Conservation (phyloP, 1,140 invertebrate species). For the Panagrolaimus sp. region DNA sequence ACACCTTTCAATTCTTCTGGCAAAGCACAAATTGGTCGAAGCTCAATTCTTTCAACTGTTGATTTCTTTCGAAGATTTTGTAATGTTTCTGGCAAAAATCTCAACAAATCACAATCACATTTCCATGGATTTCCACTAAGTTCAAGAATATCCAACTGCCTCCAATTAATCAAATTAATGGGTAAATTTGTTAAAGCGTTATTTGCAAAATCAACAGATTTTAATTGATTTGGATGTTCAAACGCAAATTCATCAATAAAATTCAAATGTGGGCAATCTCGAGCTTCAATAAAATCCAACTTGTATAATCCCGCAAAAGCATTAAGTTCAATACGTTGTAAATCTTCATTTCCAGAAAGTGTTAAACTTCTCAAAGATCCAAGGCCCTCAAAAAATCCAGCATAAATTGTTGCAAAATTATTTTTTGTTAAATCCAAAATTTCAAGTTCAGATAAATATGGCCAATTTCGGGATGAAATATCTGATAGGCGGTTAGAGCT, state of each 20-base stretch:
- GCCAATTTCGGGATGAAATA: conserved; percentile 8
- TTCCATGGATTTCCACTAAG: conserved; percentile 11
- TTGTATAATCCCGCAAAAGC: conserved; percentile 7
- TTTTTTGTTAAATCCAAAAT: neutral
- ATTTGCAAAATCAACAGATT: neutral
- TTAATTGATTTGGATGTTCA: conserved; percentile 11
- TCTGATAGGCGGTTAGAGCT: neutral
- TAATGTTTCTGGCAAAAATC: neutral
- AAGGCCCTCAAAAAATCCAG: conserved; percentile 1
- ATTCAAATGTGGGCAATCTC: neutral
- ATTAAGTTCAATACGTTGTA: conserved; percentile 1
- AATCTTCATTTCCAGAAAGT: neutral
- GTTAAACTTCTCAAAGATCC: neutral
- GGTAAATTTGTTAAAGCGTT: neutral
- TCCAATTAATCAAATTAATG: neutral
- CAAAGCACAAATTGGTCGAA: neutral
- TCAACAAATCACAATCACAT: conserved; percentile 1
- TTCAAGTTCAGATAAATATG: conserved; percentile 1
- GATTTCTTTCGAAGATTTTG: neutral
- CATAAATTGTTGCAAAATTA: conserved; percentile 9
- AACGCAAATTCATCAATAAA: conserved; percentile 13
- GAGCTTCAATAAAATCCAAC: neutral
- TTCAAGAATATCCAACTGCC: neutral
- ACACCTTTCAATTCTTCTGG: conserved; percentile 3
- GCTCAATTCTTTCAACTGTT: neutral